These are phyloP conservation scores for Fregetta grallaria DNA, from an alignment of 2,113 vertebrate genomes.

Conservation along the genomic window DNA sequence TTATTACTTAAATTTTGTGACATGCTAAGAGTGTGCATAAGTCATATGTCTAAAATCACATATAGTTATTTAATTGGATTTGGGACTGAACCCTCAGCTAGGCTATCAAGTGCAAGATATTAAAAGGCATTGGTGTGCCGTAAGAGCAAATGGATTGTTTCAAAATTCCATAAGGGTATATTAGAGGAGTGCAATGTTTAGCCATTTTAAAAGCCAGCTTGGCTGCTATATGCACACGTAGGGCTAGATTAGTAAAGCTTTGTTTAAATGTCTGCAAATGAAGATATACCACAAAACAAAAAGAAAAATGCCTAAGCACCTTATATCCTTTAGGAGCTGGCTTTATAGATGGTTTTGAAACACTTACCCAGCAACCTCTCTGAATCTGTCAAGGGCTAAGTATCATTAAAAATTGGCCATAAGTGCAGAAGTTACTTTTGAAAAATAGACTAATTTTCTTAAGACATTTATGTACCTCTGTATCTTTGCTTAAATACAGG, in stretches of 20 bases:
- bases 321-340: background rate
- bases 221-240: background rate
- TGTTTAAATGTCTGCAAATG: background rate
- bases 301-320: background rate
- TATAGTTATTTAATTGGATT: background rate
- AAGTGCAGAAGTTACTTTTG: background rate
- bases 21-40: fast-evolving
- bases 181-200: background rate
- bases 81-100: background rate
- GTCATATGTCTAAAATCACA: background rate
- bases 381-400: background rate
- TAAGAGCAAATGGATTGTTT: background rate
- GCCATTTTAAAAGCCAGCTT: background rate
- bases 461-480: background rate
- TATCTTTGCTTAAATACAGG: background rate
- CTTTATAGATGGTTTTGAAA: background rate
- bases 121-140: background rate
- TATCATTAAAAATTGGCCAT: background rate
- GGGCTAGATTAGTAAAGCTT: background rate
- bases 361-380: background rate
- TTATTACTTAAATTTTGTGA: background rate
- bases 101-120: background rate
- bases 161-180: background rate
- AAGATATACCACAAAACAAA: background rate
- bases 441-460: background rate